These are phyloP conservation scores for Catamblyrhynchus diadema DNA, from an alignment of 2,797 vertebrate genomes.

Conservation along the genomic window DNA sequence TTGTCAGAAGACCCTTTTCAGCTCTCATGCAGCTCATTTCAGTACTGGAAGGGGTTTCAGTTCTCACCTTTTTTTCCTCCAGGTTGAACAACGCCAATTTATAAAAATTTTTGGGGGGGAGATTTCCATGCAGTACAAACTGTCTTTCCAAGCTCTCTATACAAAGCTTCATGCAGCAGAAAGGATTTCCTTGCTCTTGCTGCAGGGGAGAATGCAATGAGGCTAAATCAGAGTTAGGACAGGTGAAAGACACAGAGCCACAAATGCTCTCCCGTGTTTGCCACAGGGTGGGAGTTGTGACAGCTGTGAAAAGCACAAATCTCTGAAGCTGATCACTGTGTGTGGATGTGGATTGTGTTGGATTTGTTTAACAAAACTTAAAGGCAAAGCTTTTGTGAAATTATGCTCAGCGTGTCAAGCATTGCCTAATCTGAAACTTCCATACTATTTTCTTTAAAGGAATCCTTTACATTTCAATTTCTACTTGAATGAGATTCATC, in stretches of 20 bases:
- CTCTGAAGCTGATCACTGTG: not conserved
- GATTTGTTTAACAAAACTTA: not conserved
- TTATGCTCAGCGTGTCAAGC: not conserved
- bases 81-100: not conserved
- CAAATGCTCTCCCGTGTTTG: not conserved
- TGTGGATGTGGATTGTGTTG: not conserved
- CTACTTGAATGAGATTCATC: not conserved
- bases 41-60: not conserved
- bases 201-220: not conserved
- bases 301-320: not conserved
- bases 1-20: not conserved
- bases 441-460: not conserved
- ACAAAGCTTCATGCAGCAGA: not conserved
- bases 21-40: rapidly evolving
- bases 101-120: not conserved
- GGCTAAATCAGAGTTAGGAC: rapidly evolving
- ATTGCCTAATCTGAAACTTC: not conserved
- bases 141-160: not conserved
- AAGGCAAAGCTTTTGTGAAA: not conserved
- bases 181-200: not conserved
- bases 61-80: not conserved
- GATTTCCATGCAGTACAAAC: not conserved
- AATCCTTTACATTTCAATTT: not conserved
- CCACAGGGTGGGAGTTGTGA: rapidly evolving
- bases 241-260: not conserved